Percentiles rank a stretch among this genome's conserved stretches.
These are phyloP conservation scores for Dasyornis broadbenti DNA, from an alignment of 2,113 vertebrate genomes.

Conservation along the genomic window DNA sequence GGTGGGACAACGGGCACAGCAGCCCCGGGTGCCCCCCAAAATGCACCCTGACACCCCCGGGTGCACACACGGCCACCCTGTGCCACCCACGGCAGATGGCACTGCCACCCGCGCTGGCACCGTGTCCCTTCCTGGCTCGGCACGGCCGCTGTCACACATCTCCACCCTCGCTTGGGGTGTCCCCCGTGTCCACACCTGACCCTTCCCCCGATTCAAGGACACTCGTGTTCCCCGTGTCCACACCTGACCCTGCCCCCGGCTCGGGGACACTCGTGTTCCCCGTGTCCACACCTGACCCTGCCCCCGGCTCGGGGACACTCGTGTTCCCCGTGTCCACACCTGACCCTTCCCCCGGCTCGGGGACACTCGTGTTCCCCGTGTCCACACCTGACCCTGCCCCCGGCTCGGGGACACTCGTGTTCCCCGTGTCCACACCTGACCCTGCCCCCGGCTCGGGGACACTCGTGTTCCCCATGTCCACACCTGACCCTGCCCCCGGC, in stretches of 20 bases:
- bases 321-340: not conserved
- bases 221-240: not conserved
- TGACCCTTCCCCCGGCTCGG: not conserved
- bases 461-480: rapidly evolving
- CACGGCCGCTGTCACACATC: not conserved
- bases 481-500: rapidly evolving
- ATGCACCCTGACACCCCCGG: rapidly evolving
- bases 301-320: rapidly evolving
- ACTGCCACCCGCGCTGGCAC: rapidly evolving
- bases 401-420: rapidly evolving
- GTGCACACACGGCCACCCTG: rapidly evolving
- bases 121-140: not conserved
- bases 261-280: too few relatives aligned
- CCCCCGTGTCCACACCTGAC: rapidly evolving
- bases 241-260: too few relatives aligned
- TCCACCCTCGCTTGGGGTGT: too few relatives aligned
- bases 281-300: rapidly evolving
- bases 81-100: not conserved
- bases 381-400: not conserved
- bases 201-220: rapidly evolving
- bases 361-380: rapidly evolving
- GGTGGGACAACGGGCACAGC: not conserved
- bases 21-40: rapidly evolving
- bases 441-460: rapidly evolving
- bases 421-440: not conserved